Evolutionary conservation across 2,113 vertebrate genomes (phyloP), one percentile per base, ranked within the genome.

Genomic region (Taurulus bubalis): DNA sequence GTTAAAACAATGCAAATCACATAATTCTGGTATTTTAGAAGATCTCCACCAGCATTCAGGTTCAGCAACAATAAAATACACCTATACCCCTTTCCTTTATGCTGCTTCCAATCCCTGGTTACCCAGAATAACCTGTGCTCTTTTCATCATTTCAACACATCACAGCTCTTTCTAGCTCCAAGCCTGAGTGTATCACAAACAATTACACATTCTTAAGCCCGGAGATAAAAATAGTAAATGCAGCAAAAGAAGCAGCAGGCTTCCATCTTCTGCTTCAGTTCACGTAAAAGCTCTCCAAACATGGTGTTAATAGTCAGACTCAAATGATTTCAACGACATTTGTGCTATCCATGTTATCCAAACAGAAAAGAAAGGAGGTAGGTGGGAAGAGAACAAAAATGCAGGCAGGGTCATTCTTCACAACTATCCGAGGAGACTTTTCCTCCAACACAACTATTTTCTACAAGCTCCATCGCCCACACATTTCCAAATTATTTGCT

Each of bases 171-270:
- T 68, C 32, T 62, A 67, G 67, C 36, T 70, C 6, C 55, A 71
- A 70, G 34, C 36, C 40, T 83, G 47, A 68, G 62, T 75, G 55
- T 28, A 68, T 55, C 67, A 20, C 63, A 51, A 77, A 83, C 77
- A 84, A 72, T 70, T 64, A 69, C n/a, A 80, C 68, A 71, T 85
- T 83, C 56, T 72, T 78, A 64, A 83, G 67, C 2, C 40, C 18
- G 40, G 34, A 75, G 71, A 68, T 75, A 89, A 71, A 85, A 85
- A 83, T 71, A 87, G 82, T 30, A 67, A 60, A 77, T 4, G 65
- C 66, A 64, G 34, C 42, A 66, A 63, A 75, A 32, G 34, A 58
- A 77, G 40, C 45, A 62, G 75, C 40, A 69, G 53, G 32, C 71
- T 60, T 86, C 67, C 3, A 2, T 67, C 67, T 70, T 56, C 0